Conservation (phyloP, 2,888 invertebrate species). For the Lypha dubia region DNA sequence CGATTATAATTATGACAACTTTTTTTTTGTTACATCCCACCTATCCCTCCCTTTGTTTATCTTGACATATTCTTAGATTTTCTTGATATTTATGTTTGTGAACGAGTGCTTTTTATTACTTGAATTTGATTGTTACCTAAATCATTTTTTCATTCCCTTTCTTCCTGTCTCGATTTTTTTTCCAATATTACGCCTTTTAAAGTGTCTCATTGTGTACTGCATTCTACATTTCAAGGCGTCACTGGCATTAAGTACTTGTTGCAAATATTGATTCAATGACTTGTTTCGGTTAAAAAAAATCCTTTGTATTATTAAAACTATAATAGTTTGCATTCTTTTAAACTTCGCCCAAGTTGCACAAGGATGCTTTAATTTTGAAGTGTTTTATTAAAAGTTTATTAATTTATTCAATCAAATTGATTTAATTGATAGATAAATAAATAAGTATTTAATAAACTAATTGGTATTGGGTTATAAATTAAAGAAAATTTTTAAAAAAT, state of each 20-base stretch:
- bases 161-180: background rate
- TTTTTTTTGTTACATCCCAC: background rate
- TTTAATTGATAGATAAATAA: constrained; percentile 26
- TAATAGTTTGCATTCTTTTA: constrained; percentile 9
- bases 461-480: background rate
- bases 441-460: background rate
- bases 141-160: constrained; percentile 70
- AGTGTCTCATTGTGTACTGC: background rate
- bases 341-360: background rate
- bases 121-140: constrained; percentile 72
- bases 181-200: background rate
- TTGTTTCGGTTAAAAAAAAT: constrained; percentile 6
- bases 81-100: constrained; percentile 5
- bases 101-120: constrained; percentile 33
- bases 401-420: constrained; percentile 5
- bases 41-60: constrained; percentile 6
- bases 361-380: constrained; percentile 8
- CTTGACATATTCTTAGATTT: background rate
- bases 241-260: constrained; percentile 77
- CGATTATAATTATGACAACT: constrained; percentile 62
- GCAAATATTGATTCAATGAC: constrained; percentile 79
- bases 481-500: too few species aligned
- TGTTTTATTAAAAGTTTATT: constrained; percentile 3
- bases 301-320: constrained; percentile 23
- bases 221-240: constrained; percentile 67